A percentile compares a stretch with the other conserved stretches of the same genome.
phyloP scores from a whole-genome alignment of 2,113 vertebrate species.

The Oophaga pumilio region DNA sequence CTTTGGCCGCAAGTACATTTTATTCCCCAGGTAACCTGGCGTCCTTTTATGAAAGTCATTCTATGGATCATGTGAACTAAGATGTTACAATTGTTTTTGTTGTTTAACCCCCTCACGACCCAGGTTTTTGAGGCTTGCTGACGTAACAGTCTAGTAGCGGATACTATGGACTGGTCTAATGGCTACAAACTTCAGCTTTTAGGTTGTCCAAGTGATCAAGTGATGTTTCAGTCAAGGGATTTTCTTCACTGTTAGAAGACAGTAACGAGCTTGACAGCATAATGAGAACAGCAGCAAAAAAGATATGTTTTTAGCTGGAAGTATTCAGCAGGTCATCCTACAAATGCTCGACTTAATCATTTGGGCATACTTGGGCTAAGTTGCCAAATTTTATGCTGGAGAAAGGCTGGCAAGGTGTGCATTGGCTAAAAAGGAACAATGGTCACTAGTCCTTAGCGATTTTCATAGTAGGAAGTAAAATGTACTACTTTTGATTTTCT shows the following conservation, averaged over 20 bases:
- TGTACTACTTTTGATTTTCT: too few species aligned
- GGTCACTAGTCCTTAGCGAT: too few species aligned
- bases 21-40: conserved; percentile 9
- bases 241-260: background rate
- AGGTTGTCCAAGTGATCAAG: background rate
- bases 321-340: too few species aligned
- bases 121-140: background rate
- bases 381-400: too few species aligned
- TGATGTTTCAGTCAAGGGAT: background rate
- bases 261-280: background rate
- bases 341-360: too few species aligned
- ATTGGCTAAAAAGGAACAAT: too few species aligned
- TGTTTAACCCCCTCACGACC: background rate
- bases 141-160: background rate
- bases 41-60: conserved; percentile 46
- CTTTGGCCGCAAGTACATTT: conserved; percentile 43
- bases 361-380: too few species aligned
- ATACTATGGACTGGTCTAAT: background rate
- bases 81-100: conserved; percentile 1
- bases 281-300: too few species aligned
- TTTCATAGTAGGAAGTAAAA: too few species aligned
- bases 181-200: background rate
- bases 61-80: conserved; percentile 27
- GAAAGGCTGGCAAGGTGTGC: too few species aligned
- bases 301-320: too few species aligned